Evolutionary conservation across 1,140 invertebrate genomes (phyloP), one percentile per base, ranked within the genome.

Genomic region (Drosophila lacertosa): DNA sequence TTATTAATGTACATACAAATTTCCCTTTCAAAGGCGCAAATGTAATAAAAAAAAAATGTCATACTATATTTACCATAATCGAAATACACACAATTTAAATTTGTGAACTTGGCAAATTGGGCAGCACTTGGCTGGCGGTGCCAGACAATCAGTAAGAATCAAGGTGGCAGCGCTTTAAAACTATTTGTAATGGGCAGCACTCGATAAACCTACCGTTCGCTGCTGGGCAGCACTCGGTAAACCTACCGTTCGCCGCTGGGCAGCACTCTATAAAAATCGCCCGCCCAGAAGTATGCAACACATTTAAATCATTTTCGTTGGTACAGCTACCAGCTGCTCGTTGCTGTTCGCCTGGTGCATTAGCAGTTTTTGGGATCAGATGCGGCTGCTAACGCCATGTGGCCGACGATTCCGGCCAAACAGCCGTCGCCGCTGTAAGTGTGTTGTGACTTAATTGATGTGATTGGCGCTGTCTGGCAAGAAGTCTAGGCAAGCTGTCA

Each of bases 271-370:
- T n/a, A n/a, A n/a, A 44, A 53, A 47, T 2, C 13, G 2, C 9
- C 44, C 37, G 15, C 24, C 51, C 39, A 7, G 65, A 70, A 51
- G 35, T 51, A 70, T 70, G 60, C 50, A 0, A 26, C 33, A 64
- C 3, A 40, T 16, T 26, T 33, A 4, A 13, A 40, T 35, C 10
- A 6, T 2, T 5, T 44, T 29, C n/a, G 26, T 7, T 33, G 5
- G 9, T 44, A 13, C 47, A 62, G 29, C 22, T 13, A 37, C 57
- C 57, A 62, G n/a, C 65, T 62, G 32, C 16, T 10, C 26, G 42
- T 33, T 59, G 32, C 11, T 58, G 29, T 40, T 32, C 53, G 63
- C 63, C 63, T 66, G 63, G 42, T 50, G 26, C 15, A n/a, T 59
- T 32, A 37, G 20, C 51, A 65, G 51, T 45, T 55, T 65, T 64